phyloP scores from a whole-genome alignment of 2,797 vertebrate species.

The Sardinella longiceps region DNA sequence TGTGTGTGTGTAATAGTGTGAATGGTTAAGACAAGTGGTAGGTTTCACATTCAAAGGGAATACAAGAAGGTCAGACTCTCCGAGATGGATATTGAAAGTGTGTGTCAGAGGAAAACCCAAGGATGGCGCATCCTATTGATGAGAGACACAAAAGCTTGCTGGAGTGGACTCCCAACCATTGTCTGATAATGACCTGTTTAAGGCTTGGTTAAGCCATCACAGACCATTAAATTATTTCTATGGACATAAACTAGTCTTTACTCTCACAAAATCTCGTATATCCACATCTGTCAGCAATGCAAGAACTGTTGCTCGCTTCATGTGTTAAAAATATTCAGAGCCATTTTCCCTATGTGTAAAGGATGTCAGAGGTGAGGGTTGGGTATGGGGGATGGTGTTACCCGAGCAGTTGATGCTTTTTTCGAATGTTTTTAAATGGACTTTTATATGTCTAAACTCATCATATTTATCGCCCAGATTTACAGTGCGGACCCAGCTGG shows the following conservation, averaged over 20 bases:
- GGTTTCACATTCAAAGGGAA: conserved; percentile 23
- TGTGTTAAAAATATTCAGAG: conserved; percentile 3
- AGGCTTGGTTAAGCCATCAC: conserved; percentile 13
- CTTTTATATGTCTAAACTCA: conserved; percentile 60
- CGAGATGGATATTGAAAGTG: neutral
- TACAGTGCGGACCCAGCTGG: conserved; percentile 67
- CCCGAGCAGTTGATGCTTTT: neutral
- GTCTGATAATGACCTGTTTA: neutral
- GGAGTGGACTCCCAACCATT: neutral
- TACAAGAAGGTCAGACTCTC: neutral
- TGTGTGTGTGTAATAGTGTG: neutral
- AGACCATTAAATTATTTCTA: neutral
- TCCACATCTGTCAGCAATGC: conserved; percentile 19
- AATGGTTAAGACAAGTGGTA: conserved; percentile 14
- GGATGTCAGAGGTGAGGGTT: neutral
- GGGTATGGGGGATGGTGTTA: neutral
- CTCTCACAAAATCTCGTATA: neutral
- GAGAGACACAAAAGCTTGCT: neutral
- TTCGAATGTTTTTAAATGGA: conserved; percentile 11
- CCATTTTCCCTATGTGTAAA: neutral
- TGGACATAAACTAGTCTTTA: neutral
- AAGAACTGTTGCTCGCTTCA: neutral
- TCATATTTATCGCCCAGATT: conserved; percentile 53
- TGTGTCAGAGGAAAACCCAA: neutral
- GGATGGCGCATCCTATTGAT: neutral